Conservation (phyloP, 1,140 invertebrate species). For the Philopotamus ludificatus region DNA sequence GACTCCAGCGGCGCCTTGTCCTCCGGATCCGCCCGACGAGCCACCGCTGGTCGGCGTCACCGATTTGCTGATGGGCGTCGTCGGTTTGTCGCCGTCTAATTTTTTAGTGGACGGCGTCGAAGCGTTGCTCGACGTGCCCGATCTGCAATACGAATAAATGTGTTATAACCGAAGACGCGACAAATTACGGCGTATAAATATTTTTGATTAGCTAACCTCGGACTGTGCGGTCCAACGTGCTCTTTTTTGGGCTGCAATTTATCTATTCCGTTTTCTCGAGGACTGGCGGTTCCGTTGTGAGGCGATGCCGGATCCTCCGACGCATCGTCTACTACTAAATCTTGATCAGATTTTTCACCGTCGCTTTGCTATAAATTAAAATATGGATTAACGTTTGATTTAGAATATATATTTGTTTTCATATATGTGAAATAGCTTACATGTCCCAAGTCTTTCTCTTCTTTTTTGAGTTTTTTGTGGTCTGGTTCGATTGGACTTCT, state of each 20-base stretch:
- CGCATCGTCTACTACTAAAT: slow-evolving; percentile 88
- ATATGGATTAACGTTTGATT: too few relatives aligned
- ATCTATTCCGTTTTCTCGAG: slow-evolving; percentile 73
- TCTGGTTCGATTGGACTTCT: slow-evolving; percentile 69
- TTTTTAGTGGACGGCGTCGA: slow-evolving; percentile 78
- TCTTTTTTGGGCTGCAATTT: slow-evolving; percentile 57
- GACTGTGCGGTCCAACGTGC: slow-evolving; percentile 53
- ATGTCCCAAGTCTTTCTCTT: slow-evolving; percentile 77
- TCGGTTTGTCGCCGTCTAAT: slow-evolving; percentile 75
- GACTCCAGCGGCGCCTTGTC: slow-evolving; percentile 50
- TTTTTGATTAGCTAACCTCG: slow-evolving; percentile 47
- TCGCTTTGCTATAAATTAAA: slow-evolving; percentile 41
- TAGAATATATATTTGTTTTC: not conserved
- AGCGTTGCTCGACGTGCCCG: slow-evolving; percentile 77
- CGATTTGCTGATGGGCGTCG: slow-evolving; percentile 86
- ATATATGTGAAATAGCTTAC: slow-evolving; percentile 66
- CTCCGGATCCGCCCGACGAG: slow-evolving; percentile 48
- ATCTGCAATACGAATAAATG: slow-evolving; percentile 49
- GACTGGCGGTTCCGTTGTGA: slow-evolving; percentile 74
- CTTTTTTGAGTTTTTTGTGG: slow-evolving; percentile 72
- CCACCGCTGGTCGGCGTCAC: slow-evolving; percentile 80
- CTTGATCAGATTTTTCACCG: slow-evolving; percentile 68
- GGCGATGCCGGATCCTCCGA: slow-evolving; percentile 78
- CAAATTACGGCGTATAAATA: not conserved
- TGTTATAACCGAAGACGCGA: not conserved